These are phyloP conservation scores for Hesperophylax magnus DNA, from an alignment of 1,140 invertebrate species.

Conservation along the genomic window DNA sequence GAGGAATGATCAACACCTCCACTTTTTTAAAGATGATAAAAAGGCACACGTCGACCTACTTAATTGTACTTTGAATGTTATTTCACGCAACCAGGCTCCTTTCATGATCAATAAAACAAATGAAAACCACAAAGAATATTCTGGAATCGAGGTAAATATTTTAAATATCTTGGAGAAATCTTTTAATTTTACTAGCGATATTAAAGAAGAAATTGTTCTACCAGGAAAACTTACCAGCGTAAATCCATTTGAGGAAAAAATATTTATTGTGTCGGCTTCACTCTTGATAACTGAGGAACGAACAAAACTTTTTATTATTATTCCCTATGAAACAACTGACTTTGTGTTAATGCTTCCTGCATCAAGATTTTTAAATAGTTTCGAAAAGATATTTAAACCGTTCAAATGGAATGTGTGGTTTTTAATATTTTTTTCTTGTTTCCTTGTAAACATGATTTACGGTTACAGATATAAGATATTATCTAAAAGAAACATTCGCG, in stretches of 20 bases:
- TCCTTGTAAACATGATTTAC: too few species aligned
- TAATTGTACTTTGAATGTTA: slow-evolving; percentile 23
- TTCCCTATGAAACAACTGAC: not conserved
- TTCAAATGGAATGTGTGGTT: not conserved
- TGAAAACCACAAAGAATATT: too few species aligned
- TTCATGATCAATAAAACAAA: not conserved
- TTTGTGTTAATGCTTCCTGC: not conserved
- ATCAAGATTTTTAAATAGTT: not conserved
- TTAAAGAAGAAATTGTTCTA: too few species aligned
- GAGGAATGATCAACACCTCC: not conserved
- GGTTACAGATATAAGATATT: too few species aligned
- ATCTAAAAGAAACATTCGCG: too few species aligned
- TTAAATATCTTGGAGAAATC: too few species aligned
- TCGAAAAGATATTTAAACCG: slow-evolving; percentile 13
- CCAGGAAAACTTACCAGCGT: not conserved
- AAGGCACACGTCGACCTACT: not conserved
- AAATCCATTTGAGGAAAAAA: slow-evolving; percentile 6
- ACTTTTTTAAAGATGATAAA: not conserved
- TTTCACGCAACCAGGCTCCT: not conserved
- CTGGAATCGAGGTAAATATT: too few species aligned
- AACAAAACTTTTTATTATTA: too few species aligned
- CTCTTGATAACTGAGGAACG: not conserved
- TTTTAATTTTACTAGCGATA: too few species aligned
- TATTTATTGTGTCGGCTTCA: not conserved
- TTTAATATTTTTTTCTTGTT: not conserved